Base-by-base conservation (phyloP, 2,797 vertebrate genomes). In the Poeciliopsis turneri region DNA sequence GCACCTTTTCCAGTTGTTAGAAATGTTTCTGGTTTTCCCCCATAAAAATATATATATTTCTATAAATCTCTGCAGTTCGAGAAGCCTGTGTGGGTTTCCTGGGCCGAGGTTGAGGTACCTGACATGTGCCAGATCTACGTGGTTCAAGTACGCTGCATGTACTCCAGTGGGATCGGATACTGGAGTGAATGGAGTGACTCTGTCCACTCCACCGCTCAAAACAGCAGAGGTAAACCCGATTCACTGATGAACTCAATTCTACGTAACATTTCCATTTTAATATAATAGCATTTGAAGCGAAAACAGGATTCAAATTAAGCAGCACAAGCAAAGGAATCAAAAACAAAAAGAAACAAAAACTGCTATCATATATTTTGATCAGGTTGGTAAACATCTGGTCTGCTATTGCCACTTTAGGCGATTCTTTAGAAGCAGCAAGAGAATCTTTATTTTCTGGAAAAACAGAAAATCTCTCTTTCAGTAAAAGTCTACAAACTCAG, bases 181-280 rank as follows among this genome's bases (percentile, higher is more conserved):
- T 98, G 97, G 98, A 98, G 98, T 5, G 91, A 97, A 39, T 99
- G 98, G 98, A 98, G 96, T 53, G 68, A 74, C 3, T 55, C 95
- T 1, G 90, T 92, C 43, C 86, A 91, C 69, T 96, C 96, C 0
- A 88, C 80, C 0, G 87, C 97, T 1, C 91, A 79, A 53, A 97
- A 96, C 82, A 92, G 96, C 88, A 94, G 90, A 96, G 97, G 98
- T 99, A 71, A 45, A 70, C 1, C 28, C 25, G 11, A 16, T 73
- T 76, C 41, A 11, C 36, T n/a, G 15, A 23, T 20, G 20, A 45
- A 5, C 1, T 36, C 10, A 49, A 53, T 47, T 57, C 82, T 15
- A 47, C 66, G 45, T 20, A 68, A 4, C 66, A n/a, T 51, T 53
- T 53, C 15, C 4, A 57, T 70, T 76, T 13, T 28, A 64, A 77